Percentiles rank a stretch among this genome's conserved stretches.
Evolutionary conservation across 2,888 invertebrate species (phyloP).

Genomic region (Enchytraeus crypticus): DNA sequence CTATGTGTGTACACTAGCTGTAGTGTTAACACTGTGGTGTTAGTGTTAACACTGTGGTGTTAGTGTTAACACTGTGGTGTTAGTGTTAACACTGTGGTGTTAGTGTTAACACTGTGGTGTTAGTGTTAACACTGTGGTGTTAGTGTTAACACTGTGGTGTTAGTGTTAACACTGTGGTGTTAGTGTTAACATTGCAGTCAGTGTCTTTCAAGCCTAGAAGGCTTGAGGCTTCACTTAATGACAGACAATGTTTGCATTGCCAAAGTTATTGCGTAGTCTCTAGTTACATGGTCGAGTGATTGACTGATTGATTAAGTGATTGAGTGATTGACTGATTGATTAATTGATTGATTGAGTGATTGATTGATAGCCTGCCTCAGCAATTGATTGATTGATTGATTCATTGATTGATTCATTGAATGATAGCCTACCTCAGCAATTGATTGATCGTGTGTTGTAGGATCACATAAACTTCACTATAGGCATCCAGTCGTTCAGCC

Average conservation of each 20-base stretch:
- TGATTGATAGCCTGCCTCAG: neutral
- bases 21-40: neutral
- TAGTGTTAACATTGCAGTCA: too few species aligned
- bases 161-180: too few species aligned
- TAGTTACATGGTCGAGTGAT: too few species aligned
- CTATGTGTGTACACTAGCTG: neutral
- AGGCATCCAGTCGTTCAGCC: constrained; percentile 75
- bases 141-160: too few species aligned
- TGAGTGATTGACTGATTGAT: neutral
- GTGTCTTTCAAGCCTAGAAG: too few species aligned
- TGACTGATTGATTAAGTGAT: too few species aligned
- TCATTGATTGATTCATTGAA: too few species aligned
- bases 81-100: neutral
- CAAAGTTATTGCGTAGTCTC: neutral
- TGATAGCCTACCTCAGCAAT: neutral
- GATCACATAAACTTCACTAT: constrained; percentile 93
- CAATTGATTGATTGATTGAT: too few species aligned
- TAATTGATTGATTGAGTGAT: neutral
- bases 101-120: neutral
- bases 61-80: neutral
- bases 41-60: neutral
- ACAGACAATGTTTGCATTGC: neutral
- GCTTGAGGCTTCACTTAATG: too few species aligned
- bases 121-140: too few species aligned
- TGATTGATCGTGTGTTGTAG: constrained; percentile 25